phyloP scores from a whole-genome alignment of 2,797 vertebrate genomes.

The Xenentodon cancila region DNA sequence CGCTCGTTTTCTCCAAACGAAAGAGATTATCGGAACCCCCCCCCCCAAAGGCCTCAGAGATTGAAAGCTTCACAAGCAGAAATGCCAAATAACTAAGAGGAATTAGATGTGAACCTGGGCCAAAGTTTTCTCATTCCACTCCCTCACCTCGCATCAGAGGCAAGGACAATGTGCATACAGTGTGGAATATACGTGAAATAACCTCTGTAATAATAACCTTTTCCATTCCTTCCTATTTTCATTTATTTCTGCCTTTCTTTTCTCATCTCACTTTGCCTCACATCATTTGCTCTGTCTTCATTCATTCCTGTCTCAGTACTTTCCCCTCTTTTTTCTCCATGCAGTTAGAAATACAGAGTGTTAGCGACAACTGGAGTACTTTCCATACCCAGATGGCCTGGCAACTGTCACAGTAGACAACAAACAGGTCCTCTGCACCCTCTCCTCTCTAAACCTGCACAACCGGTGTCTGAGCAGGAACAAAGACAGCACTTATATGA shows the following conservation, averaged over 20 bases:
- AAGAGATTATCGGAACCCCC: slow-evolving; percentile 79
- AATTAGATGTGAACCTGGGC: slow-evolving; percentile 69
- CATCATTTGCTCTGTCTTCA: slow-evolving; percentile 8
- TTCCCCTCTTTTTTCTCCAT: slow-evolving; percentile 1
- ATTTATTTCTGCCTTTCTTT: neutral
- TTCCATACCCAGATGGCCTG: slow-evolving; percentile 60
- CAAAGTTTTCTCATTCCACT: slow-evolving; percentile 64
- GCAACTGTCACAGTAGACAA: slow-evolving; percentile 50
- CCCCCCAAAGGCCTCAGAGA: slow-evolving; percentile 70
- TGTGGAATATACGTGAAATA: slow-evolving; percentile 19
- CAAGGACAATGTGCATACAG: slow-evolving; percentile 18
- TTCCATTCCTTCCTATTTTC: neutral
- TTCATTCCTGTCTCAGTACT: neutral
- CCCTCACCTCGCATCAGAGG: slow-evolving; percentile 35
- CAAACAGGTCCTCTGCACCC: slow-evolving; percentile 32
- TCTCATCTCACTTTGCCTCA: neutral
- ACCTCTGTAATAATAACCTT: slow-evolving; percentile 10
- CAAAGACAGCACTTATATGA: slow-evolving; percentile 8
- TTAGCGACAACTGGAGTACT: slow-evolving; percentile 52
- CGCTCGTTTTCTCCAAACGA: slow-evolving; percentile 76
- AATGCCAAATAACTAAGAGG: slow-evolving; percentile 73
- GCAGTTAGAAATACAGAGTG: slow-evolving; percentile 26
- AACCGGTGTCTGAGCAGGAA: slow-evolving; percentile 10
- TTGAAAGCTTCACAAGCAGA: slow-evolving; percentile 67
- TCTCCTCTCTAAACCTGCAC: slow-evolving; percentile 3